phyloP scores from a whole-genome alignment of 1,140 invertebrate species.

The Drosophila simulans region DNA sequence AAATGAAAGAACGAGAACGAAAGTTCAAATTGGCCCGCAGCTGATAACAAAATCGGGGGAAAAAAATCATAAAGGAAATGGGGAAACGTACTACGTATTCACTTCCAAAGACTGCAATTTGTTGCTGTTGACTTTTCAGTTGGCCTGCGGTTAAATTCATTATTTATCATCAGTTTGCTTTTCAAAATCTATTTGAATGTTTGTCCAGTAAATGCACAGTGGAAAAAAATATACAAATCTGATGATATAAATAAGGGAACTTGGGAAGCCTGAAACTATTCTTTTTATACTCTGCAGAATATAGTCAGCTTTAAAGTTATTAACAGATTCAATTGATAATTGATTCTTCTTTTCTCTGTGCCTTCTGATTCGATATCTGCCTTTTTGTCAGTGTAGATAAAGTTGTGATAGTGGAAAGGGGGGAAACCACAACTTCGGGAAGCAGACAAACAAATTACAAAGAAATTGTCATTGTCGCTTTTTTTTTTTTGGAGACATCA shows the following conservation, averaged over 20 bases:
- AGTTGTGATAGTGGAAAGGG: not conserved
- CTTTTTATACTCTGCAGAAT: no score
- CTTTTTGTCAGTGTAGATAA: not conserved
- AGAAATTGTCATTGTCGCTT: conserved; percentile 68
- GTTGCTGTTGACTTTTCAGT: conserved; percentile 43
- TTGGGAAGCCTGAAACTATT: no score
- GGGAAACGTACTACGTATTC: conserved; percentile 2
- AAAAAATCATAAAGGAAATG: not conserved
- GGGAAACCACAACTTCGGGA: not conserved
- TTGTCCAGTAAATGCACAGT: conserved; percentile 47
- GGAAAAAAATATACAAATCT: conserved; percentile 3
- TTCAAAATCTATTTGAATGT: conserved; percentile 48
- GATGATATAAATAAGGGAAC: no score
- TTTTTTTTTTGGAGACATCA: conserved; percentile 19
- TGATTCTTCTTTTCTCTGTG: no score
- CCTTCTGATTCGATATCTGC: not conserved
- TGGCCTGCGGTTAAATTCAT: conserved; percentile 63
- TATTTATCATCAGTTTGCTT: conserved; percentile 45
- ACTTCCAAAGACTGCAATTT: conserved; percentile 55
- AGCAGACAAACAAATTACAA: conserved; percentile 78
- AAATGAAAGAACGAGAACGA: conserved; percentile 33
- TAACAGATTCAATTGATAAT: no score
- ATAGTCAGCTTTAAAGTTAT: no score
- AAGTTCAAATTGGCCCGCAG: conserved; percentile 23
- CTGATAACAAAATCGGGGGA: conserved; percentile 19